Evolutionary conservation across 2,113 vertebrate genomes (phyloP).

Genomic region (Tetrax tetrax): DNA sequence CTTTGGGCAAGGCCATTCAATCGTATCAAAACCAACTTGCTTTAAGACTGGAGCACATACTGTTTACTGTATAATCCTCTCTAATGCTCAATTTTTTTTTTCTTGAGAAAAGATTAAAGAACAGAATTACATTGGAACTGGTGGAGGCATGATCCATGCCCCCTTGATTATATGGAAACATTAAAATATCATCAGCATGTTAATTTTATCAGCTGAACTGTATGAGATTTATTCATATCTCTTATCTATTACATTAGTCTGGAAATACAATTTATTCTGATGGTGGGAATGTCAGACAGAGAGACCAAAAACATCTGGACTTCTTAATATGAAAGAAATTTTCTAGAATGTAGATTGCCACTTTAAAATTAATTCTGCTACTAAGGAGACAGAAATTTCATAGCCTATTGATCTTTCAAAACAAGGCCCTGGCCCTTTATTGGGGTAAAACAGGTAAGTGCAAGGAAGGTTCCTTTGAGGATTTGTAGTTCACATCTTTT

Average conservation of each 20-base stretch:
- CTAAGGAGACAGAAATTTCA: constrained; percentile 56
- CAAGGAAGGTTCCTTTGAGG: not conserved
- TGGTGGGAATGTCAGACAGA: constrained; percentile 79
- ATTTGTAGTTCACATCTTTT: not conserved
- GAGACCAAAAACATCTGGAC: constrained; percentile 79
- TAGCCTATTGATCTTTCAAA: constrained; percentile 55
- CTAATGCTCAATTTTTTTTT: constrained; percentile 52
- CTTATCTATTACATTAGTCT: constrained; percentile 81
- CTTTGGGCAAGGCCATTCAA: constrained; percentile 55
- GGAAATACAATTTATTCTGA: constrained; percentile 81
- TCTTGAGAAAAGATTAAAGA: constrained; percentile 76
- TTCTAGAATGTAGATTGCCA: constrained; percentile 67
- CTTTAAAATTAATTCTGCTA: constrained; percentile 77
- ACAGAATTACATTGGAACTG: constrained; percentile 73
- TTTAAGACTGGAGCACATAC: constrained; percentile 20
- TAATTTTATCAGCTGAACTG: constrained; percentile 82
- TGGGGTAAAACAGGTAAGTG: not conserved
- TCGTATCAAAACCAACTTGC: constrained; percentile 2
- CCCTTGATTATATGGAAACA: constrained; percentile 81
- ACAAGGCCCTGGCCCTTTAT: not conserved
- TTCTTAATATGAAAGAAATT: constrained; percentile 74
- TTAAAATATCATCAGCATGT: constrained; percentile 87
- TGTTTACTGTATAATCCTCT: constrained; percentile 47
- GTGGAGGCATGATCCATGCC: constrained; percentile 80
- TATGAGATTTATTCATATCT: constrained; percentile 80